Conservation (phyloP, 2,797 vertebrate genomes). For the Leptodactylus fallax region DNA sequence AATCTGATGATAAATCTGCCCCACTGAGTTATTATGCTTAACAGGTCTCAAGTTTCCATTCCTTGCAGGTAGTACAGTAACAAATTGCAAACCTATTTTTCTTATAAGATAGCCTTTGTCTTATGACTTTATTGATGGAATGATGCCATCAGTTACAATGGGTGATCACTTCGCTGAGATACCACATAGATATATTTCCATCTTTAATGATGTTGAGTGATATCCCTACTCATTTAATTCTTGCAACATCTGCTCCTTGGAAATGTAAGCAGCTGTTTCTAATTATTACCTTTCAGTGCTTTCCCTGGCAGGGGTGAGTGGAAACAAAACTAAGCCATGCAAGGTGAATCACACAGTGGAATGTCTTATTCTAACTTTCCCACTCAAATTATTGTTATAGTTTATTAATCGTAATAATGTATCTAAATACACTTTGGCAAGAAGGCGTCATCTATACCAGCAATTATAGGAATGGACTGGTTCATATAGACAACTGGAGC, state of each 20-base stretch:
- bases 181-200: slow-evolving; percentile 60
- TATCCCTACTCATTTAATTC: slow-evolving; percentile 70
- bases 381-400: neutral
- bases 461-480: too few species aligned
- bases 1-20: too few species aligned
- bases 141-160: slow-evolving; percentile 31
- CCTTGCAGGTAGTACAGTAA: neutral
- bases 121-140: slow-evolving; percentile 56
- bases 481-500: too few species aligned
- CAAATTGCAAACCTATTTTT: neutral
- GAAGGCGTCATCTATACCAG: too few species aligned
- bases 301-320: slow-evolving; percentile 60
- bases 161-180: slow-evolving; percentile 55
- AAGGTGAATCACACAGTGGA: slow-evolving; percentile 11
- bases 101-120: slow-evolving; percentile 22
- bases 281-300: slow-evolving; percentile 71
- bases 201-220: slow-evolving; percentile 68
- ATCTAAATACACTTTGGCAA: neutral
- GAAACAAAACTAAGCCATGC: slow-evolving; percentile 63
- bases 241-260: slow-evolving; percentile 70
- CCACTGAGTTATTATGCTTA: neutral
- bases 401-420: neutral
- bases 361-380: slow-evolving; percentile 19
- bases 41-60: neutral
- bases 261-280: slow-evolving; percentile 74